Evolutionary conservation across 2,888 invertebrate genomes (phyloP), one percentile per base, ranked within the genome.

Genomic region (Bursaphelenchus okinawaensis): DNA sequence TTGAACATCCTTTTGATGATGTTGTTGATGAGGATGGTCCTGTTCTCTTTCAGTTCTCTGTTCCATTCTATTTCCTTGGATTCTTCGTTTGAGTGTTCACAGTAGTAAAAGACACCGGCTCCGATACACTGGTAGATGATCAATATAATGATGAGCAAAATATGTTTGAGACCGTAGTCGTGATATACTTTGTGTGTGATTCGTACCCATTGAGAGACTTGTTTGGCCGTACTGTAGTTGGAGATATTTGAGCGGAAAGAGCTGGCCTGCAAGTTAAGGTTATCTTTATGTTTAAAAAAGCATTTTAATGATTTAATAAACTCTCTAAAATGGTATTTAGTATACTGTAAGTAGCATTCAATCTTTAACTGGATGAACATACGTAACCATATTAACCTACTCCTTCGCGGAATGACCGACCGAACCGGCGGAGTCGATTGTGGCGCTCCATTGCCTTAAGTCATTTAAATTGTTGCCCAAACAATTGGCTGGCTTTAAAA

Each of bases 81-180:
- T 54, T 72, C 68, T 26, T 76, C 76, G 29, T 67, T 62, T 4
- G 65, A 70, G 4, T 70, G 72, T 61, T 77, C 76, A 28, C 68
- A 69, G 59, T 61, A 75, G 58, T 76, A 76, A 63, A 76, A 76
- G 22, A 76, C 67, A 2, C 67, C 69, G 20, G 76, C 76, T 16
- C 76, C 76, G 23, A 77, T 40, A 52, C 77, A 78, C 57, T 74
- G 73, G 61, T 77, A 75, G 29, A 73, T 29, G 31, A 76, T 68
- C 8, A 77, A 71, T 29, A 77, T 50, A 2, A 57, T 28, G 22
- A 77, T 68, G 20, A 77, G 67, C 26, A 67, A 69, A 9, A 74
- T 61, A 63, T 77, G 77, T 65, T 77, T 77, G 20, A 77, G 65
- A 16, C 76, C 76, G 65, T 76, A 76, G 61, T 76, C 75, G 61